phyloP scores from a whole-genome alignment of 2,113 vertebrate genomes.

The Budorcas taxicolor region DNA sequence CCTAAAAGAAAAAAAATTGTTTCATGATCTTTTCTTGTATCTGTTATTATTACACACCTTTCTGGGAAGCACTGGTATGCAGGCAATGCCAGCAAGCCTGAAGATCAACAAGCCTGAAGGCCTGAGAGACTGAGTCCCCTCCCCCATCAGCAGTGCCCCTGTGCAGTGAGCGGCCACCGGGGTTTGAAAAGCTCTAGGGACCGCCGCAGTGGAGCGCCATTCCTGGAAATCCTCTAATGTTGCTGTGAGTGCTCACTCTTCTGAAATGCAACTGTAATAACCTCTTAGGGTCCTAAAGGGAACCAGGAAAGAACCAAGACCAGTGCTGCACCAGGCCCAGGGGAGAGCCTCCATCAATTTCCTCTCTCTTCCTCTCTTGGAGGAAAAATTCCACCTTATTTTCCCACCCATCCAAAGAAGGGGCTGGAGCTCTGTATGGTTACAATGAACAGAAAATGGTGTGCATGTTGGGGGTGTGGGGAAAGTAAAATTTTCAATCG shows the following conservation, averaged over 20 bases:
- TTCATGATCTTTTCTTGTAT: background rate
- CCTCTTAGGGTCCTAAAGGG: background rate
- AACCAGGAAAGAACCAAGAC: background rate
- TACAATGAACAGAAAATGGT: background rate
- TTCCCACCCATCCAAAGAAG: background rate
- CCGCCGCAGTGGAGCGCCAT: background rate
- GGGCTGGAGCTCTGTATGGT: background rate
- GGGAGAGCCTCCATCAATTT: background rate
- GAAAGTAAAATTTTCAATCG: background rate
- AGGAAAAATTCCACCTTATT: background rate
- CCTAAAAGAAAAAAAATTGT: background rate
- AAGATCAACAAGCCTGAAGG: background rate
- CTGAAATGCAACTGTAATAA: background rate
- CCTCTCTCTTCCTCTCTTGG: background rate
- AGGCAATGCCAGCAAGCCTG: background rate
- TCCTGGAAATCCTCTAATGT: background rate
- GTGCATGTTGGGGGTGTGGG: background rate
- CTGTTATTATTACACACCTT: background rate
- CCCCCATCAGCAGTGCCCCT: background rate
- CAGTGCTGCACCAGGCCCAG: fast-evolving
- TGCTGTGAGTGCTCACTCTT: background rate
- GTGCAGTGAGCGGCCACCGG: background rate
- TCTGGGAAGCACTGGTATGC: background rate
- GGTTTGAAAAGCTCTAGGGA: too few relatives aligned
- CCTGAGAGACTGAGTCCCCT: background rate